phyloP scores from a whole-genome alignment of 1,140 invertebrate genomes.

The Scylla paramamosain region DNA sequence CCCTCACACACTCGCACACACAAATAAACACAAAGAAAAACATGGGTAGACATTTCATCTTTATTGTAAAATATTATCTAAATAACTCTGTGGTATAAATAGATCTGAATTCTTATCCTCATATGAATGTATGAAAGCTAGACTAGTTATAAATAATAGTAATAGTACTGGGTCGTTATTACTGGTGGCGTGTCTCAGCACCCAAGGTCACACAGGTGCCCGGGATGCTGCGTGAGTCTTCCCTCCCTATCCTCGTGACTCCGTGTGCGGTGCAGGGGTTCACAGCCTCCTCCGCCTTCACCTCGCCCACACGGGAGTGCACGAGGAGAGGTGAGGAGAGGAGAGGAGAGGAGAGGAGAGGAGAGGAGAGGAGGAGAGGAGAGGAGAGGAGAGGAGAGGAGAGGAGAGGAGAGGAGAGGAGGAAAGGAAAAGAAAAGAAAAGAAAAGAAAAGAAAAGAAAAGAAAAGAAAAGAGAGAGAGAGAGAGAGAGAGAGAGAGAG shows the following conservation, averaged over 20 bases:
- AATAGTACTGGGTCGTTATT: slow-evolving; percentile 9
- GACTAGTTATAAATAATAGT: slow-evolving; percentile 68
- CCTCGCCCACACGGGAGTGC: not conserved
- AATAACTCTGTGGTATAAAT: slow-evolving; percentile 72
- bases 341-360: not conserved
- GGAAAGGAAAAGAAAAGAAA: too few species aligned
- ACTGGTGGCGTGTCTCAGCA: not conserved
- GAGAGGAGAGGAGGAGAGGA: too few species aligned
- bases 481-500: not conserved
- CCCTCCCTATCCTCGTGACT: too few species aligned
- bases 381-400: too few species aligned
- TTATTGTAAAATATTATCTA: slow-evolving; percentile 71
- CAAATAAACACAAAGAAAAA: slow-evolving; percentile 41
- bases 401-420: too few species aligned
- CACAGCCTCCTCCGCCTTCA: not conserved
- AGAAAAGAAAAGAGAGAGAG: not conserved
- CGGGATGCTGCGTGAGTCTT: not conserved
- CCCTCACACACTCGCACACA: not conserved
- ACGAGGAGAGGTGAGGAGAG: not conserved
- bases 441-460: too few species aligned
- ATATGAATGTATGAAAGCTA: slow-evolving; percentile 72
- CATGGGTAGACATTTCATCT: slow-evolving; percentile 14
- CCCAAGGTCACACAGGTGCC: not conserved
- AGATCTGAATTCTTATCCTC: slow-evolving; percentile 62
- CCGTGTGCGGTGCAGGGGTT: too few species aligned